Percentiles rank a stretch among this genome's conserved stretches.
phyloP scores from a whole-genome alignment of 64 coral and sea anemone genomes.

The Montipora cactus region DNA sequence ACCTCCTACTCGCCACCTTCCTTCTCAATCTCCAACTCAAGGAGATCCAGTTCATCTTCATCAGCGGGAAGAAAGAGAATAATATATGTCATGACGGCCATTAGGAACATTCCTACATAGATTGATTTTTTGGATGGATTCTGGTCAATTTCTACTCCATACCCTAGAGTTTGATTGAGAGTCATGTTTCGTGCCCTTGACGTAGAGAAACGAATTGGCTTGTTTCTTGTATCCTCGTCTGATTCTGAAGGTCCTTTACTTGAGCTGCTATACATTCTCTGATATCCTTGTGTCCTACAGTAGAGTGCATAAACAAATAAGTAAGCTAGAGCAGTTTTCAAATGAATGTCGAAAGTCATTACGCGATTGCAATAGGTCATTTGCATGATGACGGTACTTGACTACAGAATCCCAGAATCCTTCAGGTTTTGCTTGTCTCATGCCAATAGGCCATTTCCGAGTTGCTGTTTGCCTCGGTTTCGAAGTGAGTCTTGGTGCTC shows the following conservation, averaged over 20 bases:
- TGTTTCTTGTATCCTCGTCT: not conserved
- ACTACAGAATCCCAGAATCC: no score
- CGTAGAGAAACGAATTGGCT: constrained; percentile 41
- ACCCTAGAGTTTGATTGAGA: constrained; percentile 31
- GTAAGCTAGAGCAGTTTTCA: no score
- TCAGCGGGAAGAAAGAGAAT: constrained; percentile 30
- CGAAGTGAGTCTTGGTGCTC: no score
- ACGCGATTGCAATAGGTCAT: no score
- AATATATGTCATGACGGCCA: constrained; percentile 38
- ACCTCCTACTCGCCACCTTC: not conserved
- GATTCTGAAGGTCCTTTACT: constrained; percentile 23
- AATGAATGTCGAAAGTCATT: no score
- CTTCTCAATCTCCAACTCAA: not conserved
- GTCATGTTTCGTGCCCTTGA: constrained; percentile 38
- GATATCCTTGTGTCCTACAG: not conserved
- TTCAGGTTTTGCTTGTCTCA: no score
- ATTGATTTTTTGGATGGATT: constrained; percentile 12
- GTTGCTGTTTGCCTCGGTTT: no score
- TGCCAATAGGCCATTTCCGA: no score
- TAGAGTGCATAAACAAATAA: not conserved
- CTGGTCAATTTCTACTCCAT: not conserved
- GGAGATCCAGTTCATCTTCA: constrained; percentile 23
- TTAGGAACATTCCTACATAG: constrained; percentile 5
- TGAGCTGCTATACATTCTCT: constrained; percentile 11
- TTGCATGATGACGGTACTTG: no score